Conservation (phyloP, 2,113 vertebrate genomes). For the Balaeniceps rex region DNA sequence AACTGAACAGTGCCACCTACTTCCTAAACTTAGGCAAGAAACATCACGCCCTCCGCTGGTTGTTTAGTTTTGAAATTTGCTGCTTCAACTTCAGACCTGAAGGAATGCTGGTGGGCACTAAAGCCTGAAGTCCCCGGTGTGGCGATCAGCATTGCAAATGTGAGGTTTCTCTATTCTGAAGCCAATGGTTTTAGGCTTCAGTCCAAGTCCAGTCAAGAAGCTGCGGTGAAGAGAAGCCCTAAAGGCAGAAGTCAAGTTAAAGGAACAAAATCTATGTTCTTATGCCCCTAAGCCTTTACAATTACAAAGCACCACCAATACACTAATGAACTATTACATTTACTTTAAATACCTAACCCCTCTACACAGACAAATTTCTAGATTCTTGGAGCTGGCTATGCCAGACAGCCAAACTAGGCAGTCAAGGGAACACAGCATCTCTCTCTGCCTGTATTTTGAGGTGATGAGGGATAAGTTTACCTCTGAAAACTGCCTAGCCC, state of each 20-base stretch:
- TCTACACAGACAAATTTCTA: not conserved
- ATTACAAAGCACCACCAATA: not conserved
- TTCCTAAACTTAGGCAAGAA: not conserved
- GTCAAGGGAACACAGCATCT: not conserved
- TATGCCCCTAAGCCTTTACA: not conserved
- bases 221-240: not conserved
- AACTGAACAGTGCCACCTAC: not conserved
- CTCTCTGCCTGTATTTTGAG: not conserved
- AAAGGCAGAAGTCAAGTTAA: not conserved
- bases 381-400: not conserved
- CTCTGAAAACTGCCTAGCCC: not conserved
- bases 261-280: not conserved
- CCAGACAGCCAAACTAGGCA: not conserved
- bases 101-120: not conserved
- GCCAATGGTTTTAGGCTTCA: not conserved
- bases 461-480: not conserved
- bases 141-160: not conserved
- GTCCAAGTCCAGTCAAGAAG: not conserved
- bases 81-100: not conserved
- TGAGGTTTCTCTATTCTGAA: not conserved
- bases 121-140: not conserved
- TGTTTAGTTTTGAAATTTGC: not conserved
- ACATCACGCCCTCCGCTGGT: fast-evolving
- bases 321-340: not conserved
- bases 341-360: not conserved